Evolutionary conservation across 2,888 invertebrate genomes (phyloP).

Genomic region (Morinoia aosen): DNA sequence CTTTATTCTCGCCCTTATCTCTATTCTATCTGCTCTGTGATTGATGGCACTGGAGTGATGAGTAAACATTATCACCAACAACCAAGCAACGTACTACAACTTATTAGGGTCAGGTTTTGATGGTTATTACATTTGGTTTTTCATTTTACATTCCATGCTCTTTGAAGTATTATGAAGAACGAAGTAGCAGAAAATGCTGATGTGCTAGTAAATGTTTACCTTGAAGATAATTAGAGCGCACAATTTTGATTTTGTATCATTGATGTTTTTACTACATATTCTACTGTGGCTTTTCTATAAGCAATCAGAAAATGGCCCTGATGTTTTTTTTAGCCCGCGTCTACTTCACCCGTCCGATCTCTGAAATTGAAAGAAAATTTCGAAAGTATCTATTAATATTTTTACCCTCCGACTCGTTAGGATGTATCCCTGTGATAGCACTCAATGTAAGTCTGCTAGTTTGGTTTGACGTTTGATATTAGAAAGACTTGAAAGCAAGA

Average conservation of each 20-base stretch:
- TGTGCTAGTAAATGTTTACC: neutral
- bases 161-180: neutral
- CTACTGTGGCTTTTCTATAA: neutral
- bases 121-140: neutral
- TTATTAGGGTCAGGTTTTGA: neutral
- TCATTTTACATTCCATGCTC: neutral
- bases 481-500: neutral
- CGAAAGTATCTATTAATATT: neutral
- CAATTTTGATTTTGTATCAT: neutral
- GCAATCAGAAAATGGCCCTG: neutral
- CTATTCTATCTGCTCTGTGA: neutral
- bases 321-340: neutral
- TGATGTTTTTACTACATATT: conserved; percentile 9
- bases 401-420: neutral
- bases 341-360: neutral
- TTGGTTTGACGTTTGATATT: neutral
- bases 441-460: neutral
- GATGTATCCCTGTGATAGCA: no score
- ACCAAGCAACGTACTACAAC: neutral
- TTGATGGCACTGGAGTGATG: neutral
- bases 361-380: neutral
- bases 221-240: neutral
- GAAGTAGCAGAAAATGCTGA: no score
- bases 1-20: neutral
- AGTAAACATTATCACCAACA: neutral